Percentiles rank a stretch among this genome's conserved stretches.
Conservation (phyloP, 23 tunicate genomes). For the Oikopleura vanhoeffeni region DNA sequence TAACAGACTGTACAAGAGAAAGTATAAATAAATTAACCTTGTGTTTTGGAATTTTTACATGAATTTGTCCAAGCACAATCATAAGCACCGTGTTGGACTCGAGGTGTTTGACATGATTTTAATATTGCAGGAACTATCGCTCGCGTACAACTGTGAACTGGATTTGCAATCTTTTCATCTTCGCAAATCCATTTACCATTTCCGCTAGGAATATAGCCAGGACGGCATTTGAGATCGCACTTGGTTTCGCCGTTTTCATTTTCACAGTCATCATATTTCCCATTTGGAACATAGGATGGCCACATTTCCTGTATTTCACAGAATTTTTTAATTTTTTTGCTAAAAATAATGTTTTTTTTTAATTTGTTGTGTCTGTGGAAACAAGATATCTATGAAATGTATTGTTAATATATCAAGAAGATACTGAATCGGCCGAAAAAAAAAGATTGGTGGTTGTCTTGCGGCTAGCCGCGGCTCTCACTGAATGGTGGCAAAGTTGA, state of each 20-base stretch:
- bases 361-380: too few species aligned
- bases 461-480: too few species aligned
- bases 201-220: background rate
- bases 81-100: background rate
- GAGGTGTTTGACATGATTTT: background rate
- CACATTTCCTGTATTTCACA: background rate
- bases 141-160: background rate
- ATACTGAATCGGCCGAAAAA: too few species aligned
- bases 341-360: too few species aligned
- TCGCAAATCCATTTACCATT: background rate
- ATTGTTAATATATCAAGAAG: too few species aligned
- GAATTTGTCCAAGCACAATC: background rate
- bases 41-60: too few species aligned
- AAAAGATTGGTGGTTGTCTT: too few species aligned
- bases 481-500: too few species aligned
- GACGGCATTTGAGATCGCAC: background rate
- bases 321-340: background rate
- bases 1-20: too few species aligned
- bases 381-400: too few species aligned
- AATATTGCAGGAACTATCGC: background rate
- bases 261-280: background rate
- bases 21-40: too few species aligned
- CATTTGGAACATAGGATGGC: background rate
- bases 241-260: background rate
- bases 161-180: background rate